These are phyloP conservation scores for Rhombomys opimus DNA, from an alignment of 2,113 vertebrate species.

Conservation along the genomic window DNA sequence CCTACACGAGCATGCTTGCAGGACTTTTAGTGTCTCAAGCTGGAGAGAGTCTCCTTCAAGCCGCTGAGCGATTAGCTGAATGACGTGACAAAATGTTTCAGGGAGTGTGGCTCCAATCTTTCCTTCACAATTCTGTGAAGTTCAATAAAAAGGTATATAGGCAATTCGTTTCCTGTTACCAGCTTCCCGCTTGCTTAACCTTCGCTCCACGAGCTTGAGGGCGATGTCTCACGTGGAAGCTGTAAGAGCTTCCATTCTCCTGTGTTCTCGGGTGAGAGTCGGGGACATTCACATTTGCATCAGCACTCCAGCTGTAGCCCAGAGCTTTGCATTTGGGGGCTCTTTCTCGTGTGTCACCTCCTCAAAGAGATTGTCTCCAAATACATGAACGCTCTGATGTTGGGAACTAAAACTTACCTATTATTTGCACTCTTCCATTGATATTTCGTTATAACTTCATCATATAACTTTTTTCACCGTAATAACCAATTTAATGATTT, in stretches of 20 bases:
- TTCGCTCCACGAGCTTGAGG: neutral
- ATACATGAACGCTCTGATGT: neutral
- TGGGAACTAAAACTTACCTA: neutral
- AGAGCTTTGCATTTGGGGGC: neutral
- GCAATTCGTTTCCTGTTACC: neutral
- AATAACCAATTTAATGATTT: neutral
- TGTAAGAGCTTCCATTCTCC: neutral
- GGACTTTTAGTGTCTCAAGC: no score
- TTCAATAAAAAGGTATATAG: neutral
- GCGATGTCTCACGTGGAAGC: neutral
- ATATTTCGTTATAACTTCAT: neutral
- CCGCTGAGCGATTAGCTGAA: neutral
- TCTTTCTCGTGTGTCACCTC: neutral
- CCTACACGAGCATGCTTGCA: neutral
- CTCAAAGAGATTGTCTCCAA: no score
- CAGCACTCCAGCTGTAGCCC: neutral
- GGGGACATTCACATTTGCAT: neutral
- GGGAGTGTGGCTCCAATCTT: no score
- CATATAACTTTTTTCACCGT: neutral
- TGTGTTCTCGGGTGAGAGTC: neutral
- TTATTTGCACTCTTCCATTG: no score
- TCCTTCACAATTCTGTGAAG: no score
- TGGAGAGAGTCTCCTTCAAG: neutral
- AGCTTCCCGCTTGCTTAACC: neutral
- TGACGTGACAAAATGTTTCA: neutral